Evolutionary conservation across 2,888 invertebrate species (phyloP).

Genomic region (Rotaria sp.): DNA sequence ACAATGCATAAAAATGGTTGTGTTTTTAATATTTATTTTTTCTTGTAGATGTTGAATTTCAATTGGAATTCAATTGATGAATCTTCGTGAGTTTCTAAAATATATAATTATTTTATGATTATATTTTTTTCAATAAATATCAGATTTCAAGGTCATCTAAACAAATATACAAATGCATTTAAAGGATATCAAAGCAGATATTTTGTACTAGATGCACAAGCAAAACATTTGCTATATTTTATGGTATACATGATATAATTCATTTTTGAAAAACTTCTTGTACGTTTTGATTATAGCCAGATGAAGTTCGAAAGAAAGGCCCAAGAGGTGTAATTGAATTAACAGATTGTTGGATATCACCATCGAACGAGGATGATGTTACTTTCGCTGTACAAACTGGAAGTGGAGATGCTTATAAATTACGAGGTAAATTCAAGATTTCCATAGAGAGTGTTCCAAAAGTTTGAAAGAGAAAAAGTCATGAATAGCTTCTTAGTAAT

Average conservation of each 20-base stretch:
- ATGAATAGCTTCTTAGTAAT: too few relatives aligned
- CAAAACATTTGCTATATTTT: not conserved
- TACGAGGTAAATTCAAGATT: not conserved
- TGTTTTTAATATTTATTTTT: not conserved
- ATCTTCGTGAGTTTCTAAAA: not conserved
- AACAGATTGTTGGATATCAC: not conserved
- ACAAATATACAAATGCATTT: constrained; percentile 19
- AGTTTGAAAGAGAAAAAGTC: too few relatives aligned
- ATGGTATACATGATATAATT: not conserved
- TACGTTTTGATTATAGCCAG: not conserved
- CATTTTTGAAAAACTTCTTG: not conserved
- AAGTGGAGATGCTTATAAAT: not conserved
- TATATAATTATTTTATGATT: not conserved
- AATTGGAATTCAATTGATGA: constrained; percentile 23
- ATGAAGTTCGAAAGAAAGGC: constrained; percentile 23
- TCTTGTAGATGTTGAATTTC: constrained; percentile 1
- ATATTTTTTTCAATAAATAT: not conserved
- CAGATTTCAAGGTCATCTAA: not conserved
- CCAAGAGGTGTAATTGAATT: constrained; percentile 11
- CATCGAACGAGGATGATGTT: constrained; percentile 24
- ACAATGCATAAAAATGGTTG: not conserved
- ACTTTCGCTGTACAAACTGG: not conserved
- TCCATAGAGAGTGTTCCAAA: too few relatives aligned
- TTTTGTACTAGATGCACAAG: not conserved
- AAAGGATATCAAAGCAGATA: constrained; percentile 8